Evolutionary conservation across 2,797 vertebrate genomes (phyloP).

Genomic region (Diceros bicornis): DNA sequence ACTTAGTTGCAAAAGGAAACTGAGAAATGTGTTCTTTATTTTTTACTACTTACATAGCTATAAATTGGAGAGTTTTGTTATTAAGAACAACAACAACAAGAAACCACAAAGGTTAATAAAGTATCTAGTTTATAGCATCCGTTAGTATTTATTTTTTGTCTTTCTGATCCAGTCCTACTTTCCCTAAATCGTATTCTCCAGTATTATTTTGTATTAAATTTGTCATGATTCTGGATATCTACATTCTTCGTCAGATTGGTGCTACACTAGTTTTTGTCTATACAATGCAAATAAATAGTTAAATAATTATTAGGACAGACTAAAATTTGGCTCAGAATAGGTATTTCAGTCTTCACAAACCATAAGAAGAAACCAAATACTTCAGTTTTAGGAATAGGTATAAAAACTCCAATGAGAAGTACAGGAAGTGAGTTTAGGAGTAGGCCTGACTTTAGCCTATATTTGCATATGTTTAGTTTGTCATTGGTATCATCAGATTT

Average conservation of each 20-base stretch:
- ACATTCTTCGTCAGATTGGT: not conserved
- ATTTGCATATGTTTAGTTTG: not conserved
- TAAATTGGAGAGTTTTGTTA: not conserved
- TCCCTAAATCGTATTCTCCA: not conserved
- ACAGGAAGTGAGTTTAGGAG: not conserved
- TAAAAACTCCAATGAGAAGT: not conserved
- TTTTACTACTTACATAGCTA: not conserved
- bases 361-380: not conserved
- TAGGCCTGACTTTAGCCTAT: not conserved
- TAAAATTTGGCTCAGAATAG: slow-evolving; percentile 13
- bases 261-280: not conserved
- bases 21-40: not conserved
- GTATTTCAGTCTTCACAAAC: slow-evolving; percentile 21
- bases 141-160: not conserved
- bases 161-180: not conserved
- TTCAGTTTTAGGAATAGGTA: not conserved
- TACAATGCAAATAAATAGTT: not conserved
- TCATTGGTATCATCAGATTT: not conserved
- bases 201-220: not conserved
- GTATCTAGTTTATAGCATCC: not conserved
- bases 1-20: not conserved
- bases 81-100: not conserved
- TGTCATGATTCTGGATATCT: not conserved
- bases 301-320: not conserved
- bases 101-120: not conserved